Base-by-base conservation (phyloP, 2,797 vertebrate species). In the Danio tinwini region DNA sequence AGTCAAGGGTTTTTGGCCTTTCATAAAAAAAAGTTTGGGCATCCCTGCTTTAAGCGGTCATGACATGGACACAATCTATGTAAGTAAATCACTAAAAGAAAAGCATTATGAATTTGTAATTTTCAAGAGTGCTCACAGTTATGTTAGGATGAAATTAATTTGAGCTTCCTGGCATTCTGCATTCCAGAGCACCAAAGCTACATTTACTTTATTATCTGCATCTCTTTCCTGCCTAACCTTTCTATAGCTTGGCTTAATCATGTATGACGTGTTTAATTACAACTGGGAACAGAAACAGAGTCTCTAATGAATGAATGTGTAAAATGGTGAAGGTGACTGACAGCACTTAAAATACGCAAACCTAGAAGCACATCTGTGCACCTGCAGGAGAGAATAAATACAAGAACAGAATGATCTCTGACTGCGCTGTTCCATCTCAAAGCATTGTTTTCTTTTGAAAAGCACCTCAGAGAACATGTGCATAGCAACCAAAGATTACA, bases 241-340 rank as follows among this genome's bases (percentile, higher is more conserved):
- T 67, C 19, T 52, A 81, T 52, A 81, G 47, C 83, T 84, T 88
- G 89, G 29, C 84, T 83, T 90, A 85, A 89, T 86, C 80, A 88
- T 13, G 5, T 82, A 71, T 81, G 76, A 84, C 76, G 75, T 87
- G n/a, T 83, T 84, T 92, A 92, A 92, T 92, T 88, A 88, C 78
- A 85, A 88, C 86, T 81, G 83, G 80, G 86, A 88, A 84, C 87
- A 74, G 29, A 81, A 80, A 85, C 62, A 77, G 42, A 64, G 61
- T 39, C 59, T 39, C 19, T 13, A 45, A 42, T 58, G 56, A 69
- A 44, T 8, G 6, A 59, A 45, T 50, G 19, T 70, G 59, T 52
- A 13, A 44, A 62, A 29, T 29, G 29, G 29, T 29, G 29, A 29
- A 29, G 29, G 29, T 29, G 56, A 61, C 11, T 53, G 50, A 53